Evolutionary conservation across 2,797 vertebrate species (phyloP).

Genomic region (Alca torda): DNA sequence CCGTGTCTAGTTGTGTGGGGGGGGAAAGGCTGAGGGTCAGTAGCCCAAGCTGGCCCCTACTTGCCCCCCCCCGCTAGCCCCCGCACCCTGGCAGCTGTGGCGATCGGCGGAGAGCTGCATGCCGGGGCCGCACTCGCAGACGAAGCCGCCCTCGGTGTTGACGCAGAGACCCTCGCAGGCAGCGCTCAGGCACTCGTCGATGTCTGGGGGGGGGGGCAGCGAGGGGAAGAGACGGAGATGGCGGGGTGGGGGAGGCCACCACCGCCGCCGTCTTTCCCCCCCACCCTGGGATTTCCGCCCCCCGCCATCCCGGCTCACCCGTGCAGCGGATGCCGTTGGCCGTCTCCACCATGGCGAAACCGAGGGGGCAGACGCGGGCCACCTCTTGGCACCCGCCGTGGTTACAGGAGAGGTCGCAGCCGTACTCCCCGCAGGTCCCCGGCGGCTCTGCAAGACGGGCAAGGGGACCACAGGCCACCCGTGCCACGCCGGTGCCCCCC

Average conservation of each 20-base stretch:
- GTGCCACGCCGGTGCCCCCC: not conserved
- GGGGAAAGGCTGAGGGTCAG: not conserved
- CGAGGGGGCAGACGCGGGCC: slow-evolving; percentile 79
- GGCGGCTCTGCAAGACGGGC: slow-evolving; percentile 26
- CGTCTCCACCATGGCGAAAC: slow-evolving; percentile 80
- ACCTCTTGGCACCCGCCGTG: slow-evolving; percentile 80
- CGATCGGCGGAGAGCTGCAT: slow-evolving; percentile 75
- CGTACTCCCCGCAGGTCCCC: slow-evolving; percentile 75
- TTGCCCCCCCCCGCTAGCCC: not conserved
- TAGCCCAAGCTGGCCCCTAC: rapidly evolving
- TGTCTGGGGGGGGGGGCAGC: slow-evolving; percentile 61
- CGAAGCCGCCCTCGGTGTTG: slow-evolving; percentile 80
- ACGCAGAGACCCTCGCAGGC: slow-evolving; percentile 76
- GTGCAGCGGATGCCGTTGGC: slow-evolving; percentile 75
- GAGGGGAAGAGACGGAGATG: not conserved
- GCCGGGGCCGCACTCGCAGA: slow-evolving; percentile 76
- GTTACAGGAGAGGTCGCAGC: slow-evolving; percentile 80
- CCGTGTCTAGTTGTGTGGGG: slow-evolving; percentile 64
- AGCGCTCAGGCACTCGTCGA: slow-evolving; percentile 73
- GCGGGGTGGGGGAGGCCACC: not conserved
- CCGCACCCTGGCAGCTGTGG: slow-evolving; percentile 75
- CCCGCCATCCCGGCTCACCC: slow-evolving; percentile 43
- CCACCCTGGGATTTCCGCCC: too few relatives aligned
- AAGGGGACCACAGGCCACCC: rapidly evolving
- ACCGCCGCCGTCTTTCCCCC: rapidly evolving